Percentiles rank a stretch among this genome's conserved stretches.
These are phyloP conservation scores for Poeciliopsis turrubarensis DNA, from an alignment of 2,113 vertebrate genomes.

Conservation along the genomic window DNA sequence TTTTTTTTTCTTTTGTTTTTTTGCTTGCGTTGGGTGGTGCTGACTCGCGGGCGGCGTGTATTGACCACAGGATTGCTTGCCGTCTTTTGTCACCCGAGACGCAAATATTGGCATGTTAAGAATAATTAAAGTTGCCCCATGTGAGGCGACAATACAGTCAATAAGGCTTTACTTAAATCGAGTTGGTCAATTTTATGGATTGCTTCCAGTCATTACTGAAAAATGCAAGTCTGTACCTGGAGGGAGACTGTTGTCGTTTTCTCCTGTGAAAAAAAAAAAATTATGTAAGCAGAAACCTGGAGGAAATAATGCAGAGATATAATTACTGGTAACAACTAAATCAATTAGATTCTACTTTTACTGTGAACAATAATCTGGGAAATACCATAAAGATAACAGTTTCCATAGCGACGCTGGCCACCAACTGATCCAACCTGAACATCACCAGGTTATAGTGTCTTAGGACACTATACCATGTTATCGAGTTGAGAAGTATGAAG, in stretches of 20 bases:
- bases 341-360: no score
- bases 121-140: conserved; percentile 6
- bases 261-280: not conserved
- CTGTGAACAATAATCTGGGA: no score
- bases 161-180: not conserved
- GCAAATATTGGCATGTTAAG: not conserved
- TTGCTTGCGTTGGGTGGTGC: not conserved
- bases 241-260: not conserved
- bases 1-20: no score
- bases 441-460: no score
- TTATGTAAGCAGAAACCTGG: no score
- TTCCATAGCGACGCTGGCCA: no score
- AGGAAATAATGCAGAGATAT: no score
- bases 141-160: not conserved
- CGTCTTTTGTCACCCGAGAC: not conserved
- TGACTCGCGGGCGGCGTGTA: not conserved
- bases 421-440: no score
- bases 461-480: no score
- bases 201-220: not conserved
- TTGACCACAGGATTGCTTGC: not conserved
- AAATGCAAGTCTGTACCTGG: not conserved
- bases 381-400: no score
- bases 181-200: conserved; percentile 3
- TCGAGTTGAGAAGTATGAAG: no score
- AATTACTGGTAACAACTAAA: no score